Evolutionary conservation across 2,888 invertebrate species (phyloP), one percentile per base, ranked within the genome.

Genomic region (Cylindroiulus punctatus): DNA sequence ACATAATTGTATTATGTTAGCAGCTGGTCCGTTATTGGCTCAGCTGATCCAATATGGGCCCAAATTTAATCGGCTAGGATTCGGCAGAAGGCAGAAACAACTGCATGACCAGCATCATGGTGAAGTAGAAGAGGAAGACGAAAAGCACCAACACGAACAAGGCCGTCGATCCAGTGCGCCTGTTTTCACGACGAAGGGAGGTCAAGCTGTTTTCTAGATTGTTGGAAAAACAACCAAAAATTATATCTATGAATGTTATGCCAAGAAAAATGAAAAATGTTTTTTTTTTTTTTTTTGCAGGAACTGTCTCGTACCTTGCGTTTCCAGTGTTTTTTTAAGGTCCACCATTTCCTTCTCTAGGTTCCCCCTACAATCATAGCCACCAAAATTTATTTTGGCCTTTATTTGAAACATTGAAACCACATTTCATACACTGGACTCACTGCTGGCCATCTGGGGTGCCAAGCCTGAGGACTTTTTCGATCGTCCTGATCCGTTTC

Each of bases 41-140:
- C 26, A 65, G 40, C 4, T 40, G 40, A 40, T 40, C 40, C 8
- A 1, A 7, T 57, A 57, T n/a, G 19, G 1, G 19, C n/a, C 19
- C 4, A 57, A 57, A 57, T 57, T 7, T 12, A 47, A 14, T 12
- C 32, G 3, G n/a, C n/a, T 30, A 40, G 30, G 17, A 8, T 30
- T 81, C 32, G n/a, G 40, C 81, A 5, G 81, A 81, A 36, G 81
- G 81, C 30, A 81, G n/a, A 81, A 81, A 81, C 30, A 81, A 81
- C 30, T 81, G 81, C 32, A 40, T 22, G 5, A 81, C 40, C 32
- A 81, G n/a, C 81, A 81, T 81, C 40, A 40, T 17, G 17, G 5
- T 8, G n/a, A 81, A 81, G n/a, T 81, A 81, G 30, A 81, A 81
- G 22, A 81, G 81, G 40, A 81, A 81, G 30, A 81, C 32, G 7